Percentiles rank a stretch among this genome's conserved stretches.
These are phyloP conservation scores for Folsomia candida DNA, from an alignment of 2,888 invertebrate species.

Conservation along the genomic window DNA sequence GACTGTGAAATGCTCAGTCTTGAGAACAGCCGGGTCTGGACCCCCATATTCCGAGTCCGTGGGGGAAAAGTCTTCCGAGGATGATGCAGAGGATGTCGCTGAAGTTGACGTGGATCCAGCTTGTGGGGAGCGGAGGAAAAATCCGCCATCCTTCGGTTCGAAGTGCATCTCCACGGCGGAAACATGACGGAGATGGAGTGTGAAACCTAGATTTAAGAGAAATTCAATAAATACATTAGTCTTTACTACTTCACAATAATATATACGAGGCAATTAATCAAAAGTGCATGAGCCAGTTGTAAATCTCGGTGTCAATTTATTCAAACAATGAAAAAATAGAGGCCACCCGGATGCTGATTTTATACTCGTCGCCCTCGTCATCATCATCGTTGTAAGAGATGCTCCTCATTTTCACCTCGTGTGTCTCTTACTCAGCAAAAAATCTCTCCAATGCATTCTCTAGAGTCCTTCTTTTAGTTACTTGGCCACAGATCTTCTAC, in stretches of 20 bases:
- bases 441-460: not conserved
- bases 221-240: too few relatives aligned
- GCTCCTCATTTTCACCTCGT: not conserved
- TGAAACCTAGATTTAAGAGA: not conserved
- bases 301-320: not conserved
- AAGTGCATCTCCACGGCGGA: constrained; percentile 76
- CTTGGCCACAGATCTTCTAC: too few relatives aligned
- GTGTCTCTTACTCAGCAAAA: not conserved
- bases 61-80: constrained; percentile 37
- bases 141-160: constrained; percentile 86
- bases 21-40: constrained; percentile 56
- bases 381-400: too few relatives aligned
- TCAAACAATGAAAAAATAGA: not conserved
- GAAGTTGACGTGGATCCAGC: constrained; percentile 23
- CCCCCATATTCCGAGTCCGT: constrained; percentile 18
- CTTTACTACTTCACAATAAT: too few relatives aligned
- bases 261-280: too few relatives aligned
- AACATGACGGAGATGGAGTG: not conserved
- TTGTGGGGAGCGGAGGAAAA: constrained; percentile 63
- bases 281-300: too few relatives aligned
- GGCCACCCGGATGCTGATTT: not conserved
- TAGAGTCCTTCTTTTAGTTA: not conserved
- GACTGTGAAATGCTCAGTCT: constrained; percentile 84
- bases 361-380: too few relatives aligned
- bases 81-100: constrained; percentile 55